Evolutionary conservation across 2,113 vertebrate species (phyloP).

Genomic region (Grammomys dolichurus): DNA sequence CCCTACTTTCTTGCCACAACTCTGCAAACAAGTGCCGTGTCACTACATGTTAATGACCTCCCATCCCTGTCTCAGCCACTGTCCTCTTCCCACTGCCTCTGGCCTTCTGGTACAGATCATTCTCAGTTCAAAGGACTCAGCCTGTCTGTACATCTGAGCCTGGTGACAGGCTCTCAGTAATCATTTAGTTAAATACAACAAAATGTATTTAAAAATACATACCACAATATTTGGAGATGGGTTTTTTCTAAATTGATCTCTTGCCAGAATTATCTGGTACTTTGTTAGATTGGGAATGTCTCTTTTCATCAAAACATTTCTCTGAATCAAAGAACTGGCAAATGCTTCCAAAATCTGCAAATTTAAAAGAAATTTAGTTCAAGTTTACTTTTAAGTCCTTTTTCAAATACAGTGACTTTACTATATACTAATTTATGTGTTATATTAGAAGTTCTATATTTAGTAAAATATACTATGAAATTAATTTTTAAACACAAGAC

Average conservation of each 20-base stretch:
- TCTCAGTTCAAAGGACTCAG: conserved; percentile 4
- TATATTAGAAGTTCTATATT: conserved; percentile 9
- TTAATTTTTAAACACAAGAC: conserved; percentile 35
- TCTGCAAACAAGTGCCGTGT: background rate
- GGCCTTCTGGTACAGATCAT: background rate
- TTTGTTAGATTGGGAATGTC: conserved; percentile 93
- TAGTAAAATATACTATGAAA: conserved; percentile 50
- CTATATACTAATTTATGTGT: background rate
- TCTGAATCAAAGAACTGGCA: conserved; percentile 90
- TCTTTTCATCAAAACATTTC: conserved; percentile 88
- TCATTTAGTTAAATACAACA: conserved; percentile 12
- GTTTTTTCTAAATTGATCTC: conserved; percentile 96
- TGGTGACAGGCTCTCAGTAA: background rate
- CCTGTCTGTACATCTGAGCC: background rate
- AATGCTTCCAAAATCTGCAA: conserved; percentile 93
- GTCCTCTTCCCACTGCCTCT: background rate
- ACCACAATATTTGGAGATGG: conserved; percentile 87
- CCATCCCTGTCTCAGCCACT: background rate
- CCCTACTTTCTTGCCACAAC: background rate
- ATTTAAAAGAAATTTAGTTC: conserved; percentile 66
- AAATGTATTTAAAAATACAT: conserved; percentile 59
- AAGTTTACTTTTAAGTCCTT: background rate
- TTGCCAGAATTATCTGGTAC: conserved; percentile 96
- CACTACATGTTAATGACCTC: background rate
- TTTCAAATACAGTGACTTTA: conserved; percentile 44